Conservation (phyloP, 2,113 vertebrate species). For the Litocranius walleri region DNA sequence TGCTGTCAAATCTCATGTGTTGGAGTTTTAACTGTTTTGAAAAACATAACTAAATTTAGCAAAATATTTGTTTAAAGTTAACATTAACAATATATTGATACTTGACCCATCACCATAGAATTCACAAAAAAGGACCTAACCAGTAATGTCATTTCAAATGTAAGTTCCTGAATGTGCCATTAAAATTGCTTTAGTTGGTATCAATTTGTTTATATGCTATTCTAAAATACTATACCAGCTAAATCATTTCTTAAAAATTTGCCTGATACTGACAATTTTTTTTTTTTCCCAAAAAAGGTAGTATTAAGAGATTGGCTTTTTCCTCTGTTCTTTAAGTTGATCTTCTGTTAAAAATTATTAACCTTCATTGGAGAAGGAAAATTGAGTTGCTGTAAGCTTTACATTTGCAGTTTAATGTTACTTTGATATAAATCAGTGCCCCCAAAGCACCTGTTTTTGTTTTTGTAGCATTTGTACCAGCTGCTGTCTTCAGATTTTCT, state of each 20-base stretch:
- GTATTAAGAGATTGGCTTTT: conserved; percentile 18
- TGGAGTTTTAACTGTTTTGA: conserved; percentile 30
- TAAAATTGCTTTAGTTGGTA: not conserved
- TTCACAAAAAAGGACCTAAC: not conserved
- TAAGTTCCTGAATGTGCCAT: not conserved
- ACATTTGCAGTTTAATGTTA: not conserved
- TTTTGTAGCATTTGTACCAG: not conserved
- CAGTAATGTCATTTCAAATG: not conserved
- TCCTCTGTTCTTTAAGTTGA: not conserved
- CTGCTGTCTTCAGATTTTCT: conserved; percentile 53
- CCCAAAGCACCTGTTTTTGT: not conserved
- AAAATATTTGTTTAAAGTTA: conserved; percentile 23
- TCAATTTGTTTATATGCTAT: not conserved
- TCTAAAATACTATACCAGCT: conserved; percentile 6
- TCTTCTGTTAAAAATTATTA: not conserved
- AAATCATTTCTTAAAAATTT: not conserved
- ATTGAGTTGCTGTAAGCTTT: not conserved
- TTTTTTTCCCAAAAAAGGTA: not conserved
- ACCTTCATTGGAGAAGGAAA: conserved; percentile 6
- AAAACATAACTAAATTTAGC: conserved; percentile 14
- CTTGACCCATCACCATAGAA: not conserved
- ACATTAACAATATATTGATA: not conserved
- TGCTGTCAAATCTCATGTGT: not conserved
- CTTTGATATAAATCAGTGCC: not conserved
- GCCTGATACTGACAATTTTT: not conserved